phyloP scores from a whole-genome alignment of 1,140 invertebrate species.

The Apis florea region DNA sequence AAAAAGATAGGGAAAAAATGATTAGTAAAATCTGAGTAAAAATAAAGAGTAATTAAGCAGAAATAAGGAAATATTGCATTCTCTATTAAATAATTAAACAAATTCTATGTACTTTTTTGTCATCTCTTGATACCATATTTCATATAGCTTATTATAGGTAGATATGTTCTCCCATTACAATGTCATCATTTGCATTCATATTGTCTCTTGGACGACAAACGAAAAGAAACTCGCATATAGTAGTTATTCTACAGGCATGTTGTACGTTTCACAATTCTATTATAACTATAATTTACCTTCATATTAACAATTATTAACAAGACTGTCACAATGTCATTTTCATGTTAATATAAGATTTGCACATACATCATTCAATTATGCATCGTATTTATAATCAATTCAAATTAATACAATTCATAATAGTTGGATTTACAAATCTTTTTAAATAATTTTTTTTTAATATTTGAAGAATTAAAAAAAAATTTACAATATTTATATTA shows the following conservation, averaged over 20 bases:
- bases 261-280: conserved; percentile 51
- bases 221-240: conserved; percentile 21
- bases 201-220: conserved; percentile 28
- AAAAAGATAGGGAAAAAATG: not conserved
- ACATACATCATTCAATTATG: conserved; percentile 2
- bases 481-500: not conserved
- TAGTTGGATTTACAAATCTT: not conserved
- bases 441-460: not conserved
- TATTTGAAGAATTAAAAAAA: too few species aligned
- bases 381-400: not conserved
- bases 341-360: conserved; percentile 18
- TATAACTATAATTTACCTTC: conserved; percentile 53
- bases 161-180: conserved; percentile 35
- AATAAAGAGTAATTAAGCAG: too few species aligned
- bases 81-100: not conserved
- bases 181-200: conserved; percentile 43
- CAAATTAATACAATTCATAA: not conserved
- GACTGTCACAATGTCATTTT: conserved; percentile 26
- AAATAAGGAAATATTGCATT: not conserved
- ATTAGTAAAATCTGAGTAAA: not conserved
- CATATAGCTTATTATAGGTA: not conserved
- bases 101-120: not conserved
- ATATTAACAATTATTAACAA: conserved; percentile 21
- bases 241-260: conserved; percentile 9
- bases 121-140: not conserved